phyloP scores from a whole-genome alignment of 2,113 vertebrate genomes.

The Lasiurus borealis region DNA sequence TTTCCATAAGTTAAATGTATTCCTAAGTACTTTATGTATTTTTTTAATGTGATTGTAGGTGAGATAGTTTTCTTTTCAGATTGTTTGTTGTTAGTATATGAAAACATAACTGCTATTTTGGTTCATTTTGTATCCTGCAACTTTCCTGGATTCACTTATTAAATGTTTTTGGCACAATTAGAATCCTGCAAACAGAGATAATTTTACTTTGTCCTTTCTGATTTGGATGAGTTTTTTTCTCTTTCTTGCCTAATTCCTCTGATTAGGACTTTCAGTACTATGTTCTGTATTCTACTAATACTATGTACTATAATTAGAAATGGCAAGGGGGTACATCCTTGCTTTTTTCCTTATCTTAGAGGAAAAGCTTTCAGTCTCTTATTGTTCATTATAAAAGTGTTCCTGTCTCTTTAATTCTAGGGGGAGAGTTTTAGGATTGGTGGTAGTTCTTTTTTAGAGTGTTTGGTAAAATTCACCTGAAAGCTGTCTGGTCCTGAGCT shows the following conservation, averaged over 20 bases:
- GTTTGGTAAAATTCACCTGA: background rate
- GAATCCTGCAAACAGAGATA: background rate
- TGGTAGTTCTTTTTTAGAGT: background rate
- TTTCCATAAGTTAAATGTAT: background rate
- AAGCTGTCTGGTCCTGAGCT: background rate
- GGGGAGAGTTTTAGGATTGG: background rate
- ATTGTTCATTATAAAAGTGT: background rate
- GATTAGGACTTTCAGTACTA: background rate
- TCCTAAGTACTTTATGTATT: background rate
- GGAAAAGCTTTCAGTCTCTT: background rate
- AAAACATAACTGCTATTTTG: background rate
- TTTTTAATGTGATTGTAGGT: background rate
- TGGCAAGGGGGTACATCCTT: background rate
- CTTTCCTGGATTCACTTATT: background rate
- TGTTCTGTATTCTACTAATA: background rate
- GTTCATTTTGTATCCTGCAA: background rate
- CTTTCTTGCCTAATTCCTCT: background rate
- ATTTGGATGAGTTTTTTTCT: background rate
- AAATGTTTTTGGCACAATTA: too few relatives aligned
- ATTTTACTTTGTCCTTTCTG: background rate
- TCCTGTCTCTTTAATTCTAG: background rate
- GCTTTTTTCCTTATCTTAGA: background rate
- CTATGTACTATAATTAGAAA: background rate
- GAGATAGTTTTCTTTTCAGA: background rate
- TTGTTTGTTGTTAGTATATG: background rate